Evolutionary conservation across 2,888 invertebrate species (phyloP).

Genomic region (Ichneumoninae sp.): DNA sequence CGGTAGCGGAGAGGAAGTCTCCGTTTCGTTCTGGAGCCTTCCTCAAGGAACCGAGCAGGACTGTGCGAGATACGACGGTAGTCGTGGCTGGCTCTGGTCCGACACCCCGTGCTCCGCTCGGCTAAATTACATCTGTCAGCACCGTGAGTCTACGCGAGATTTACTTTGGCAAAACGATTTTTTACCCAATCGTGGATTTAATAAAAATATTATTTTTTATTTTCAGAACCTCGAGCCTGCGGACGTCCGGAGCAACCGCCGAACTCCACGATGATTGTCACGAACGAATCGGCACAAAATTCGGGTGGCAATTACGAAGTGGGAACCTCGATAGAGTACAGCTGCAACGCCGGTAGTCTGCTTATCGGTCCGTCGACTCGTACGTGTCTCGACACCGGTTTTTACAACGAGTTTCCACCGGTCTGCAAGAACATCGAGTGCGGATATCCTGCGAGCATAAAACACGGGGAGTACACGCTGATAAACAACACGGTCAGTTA

Average conservation of each 20-base stretch:
- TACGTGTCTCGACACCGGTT: slow-evolving; percentile 95
- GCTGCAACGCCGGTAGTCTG: slow-evolving; percentile 94
- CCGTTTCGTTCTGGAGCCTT: slow-evolving; percentile 96
- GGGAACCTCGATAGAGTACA: slow-evolving; percentile 93
- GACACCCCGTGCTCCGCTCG: slow-evolving; percentile 94
- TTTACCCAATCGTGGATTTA: neutral
- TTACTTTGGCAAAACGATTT: slow-evolving; percentile 1
- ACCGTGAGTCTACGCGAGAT: slow-evolving; percentile 88
- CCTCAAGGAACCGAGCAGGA: slow-evolving; percentile 92
- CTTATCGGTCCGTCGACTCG: slow-evolving; percentile 93
- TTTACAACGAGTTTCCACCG: slow-evolving; percentile 97
- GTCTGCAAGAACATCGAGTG: slow-evolving; percentile 97
- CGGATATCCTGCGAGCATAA: slow-evolving; percentile 94
- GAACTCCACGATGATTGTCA: slow-evolving; percentile 93
- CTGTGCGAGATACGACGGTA: slow-evolving; percentile 96
- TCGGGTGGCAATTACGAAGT: slow-evolving; percentile 89
- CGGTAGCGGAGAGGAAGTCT: slow-evolving; percentile 92
- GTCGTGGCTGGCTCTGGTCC: slow-evolving; percentile 97
- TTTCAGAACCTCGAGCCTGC: slow-evolving; percentile 93
- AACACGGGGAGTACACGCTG: slow-evolving; percentile 92
- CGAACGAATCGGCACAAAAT: slow-evolving; percentile 78
- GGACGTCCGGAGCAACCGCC: slow-evolving; percentile 97
- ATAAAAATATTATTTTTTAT: neutral
- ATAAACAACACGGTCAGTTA: slow-evolving; percentile 95
- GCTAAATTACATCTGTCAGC: slow-evolving; percentile 96